Conservation (phyloP, 2,888 invertebrate species). For the Balanococcus diminutus region DNA sequence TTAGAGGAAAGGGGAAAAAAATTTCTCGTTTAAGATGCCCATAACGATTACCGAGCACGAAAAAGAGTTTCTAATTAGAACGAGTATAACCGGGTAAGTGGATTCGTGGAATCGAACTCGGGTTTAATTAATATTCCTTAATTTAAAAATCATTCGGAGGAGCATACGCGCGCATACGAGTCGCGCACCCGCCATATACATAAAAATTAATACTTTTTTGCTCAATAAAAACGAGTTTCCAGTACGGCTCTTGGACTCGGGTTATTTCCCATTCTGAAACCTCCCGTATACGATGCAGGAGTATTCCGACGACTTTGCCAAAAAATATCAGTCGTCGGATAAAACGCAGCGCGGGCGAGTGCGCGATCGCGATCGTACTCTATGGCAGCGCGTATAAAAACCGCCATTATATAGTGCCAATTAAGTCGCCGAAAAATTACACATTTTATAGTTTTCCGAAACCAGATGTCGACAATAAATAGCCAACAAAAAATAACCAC, state of each 20-base stretch:
- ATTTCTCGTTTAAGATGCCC: not conserved
- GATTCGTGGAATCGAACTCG: slow-evolving; percentile 30
- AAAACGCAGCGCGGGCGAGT: not conserved
- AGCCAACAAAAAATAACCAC: slow-evolving; percentile 31
- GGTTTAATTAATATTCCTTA: slow-evolving; percentile 38
- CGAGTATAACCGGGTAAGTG: slow-evolving; percentile 32
- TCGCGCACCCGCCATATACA: not conserved
- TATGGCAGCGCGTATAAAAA: slow-evolving; percentile 31
- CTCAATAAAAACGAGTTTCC: slow-evolving; percentile 35
- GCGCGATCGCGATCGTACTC: not conserved
- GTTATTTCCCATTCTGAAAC: not conserved
- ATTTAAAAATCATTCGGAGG: slow-evolving; percentile 5
- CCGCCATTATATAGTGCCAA: slow-evolving; percentile 21
- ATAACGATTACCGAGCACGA: not conserved
- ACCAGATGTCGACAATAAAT: slow-evolving; percentile 40
- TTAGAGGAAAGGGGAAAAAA: not conserved
- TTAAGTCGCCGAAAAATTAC: slow-evolving; percentile 44
- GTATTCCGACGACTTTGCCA: slow-evolving; percentile 3
- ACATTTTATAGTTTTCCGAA: slow-evolving; percentile 37
- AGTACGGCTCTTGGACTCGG: not conserved
- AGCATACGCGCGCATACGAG: not conserved
- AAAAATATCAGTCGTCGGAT: not conserved
- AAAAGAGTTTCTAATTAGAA: slow-evolving; percentile 39
- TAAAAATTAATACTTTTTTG: slow-evolving; percentile 28
- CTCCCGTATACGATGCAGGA: not conserved